These are phyloP conservation scores for Cinara cedri DNA, from an alignment of 2,888 invertebrate species.

Conservation along the genomic window DNA sequence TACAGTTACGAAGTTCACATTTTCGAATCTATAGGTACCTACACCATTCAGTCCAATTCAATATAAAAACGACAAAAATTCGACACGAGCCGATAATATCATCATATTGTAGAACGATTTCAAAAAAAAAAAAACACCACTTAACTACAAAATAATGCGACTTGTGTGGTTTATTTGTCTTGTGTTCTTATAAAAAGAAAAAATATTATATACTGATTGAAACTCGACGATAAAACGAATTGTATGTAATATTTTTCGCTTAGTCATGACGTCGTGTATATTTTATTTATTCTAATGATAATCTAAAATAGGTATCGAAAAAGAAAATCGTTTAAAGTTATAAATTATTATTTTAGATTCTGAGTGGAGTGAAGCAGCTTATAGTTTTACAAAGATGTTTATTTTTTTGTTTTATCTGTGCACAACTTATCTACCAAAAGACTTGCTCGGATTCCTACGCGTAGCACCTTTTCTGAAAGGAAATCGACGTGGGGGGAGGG, in stretches of 20 bases:
- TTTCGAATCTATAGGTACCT: too few species aligned
- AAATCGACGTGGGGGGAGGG: too few species aligned
- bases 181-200: not conserved
- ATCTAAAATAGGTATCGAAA: not conserved
- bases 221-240: slow-evolving; percentile 20
- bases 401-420: too few species aligned
- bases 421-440: too few species aligned
- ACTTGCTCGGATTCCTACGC: too few species aligned
- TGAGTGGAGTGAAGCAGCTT: too few species aligned
- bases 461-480: too few species aligned
- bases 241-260: slow-evolving; percentile 16
- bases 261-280: slow-evolving; percentile 20
- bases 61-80: not conserved
- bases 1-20: not conserved
- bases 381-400: too few species aligned
- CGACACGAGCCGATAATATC: not conserved
- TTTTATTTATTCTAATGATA: slow-evolving; percentile 33
- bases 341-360: slow-evolving; percentile 45
- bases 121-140: not conserved
- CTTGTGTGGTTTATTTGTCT: not conserved
- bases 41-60: too few species aligned
- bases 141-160: not conserved
- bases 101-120: not conserved
- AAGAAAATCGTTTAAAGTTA: slow-evolving; percentile 28
- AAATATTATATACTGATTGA: not conserved